Conservation (phyloP, 2,888 invertebrate species). For the Arge pagana region DNA sequence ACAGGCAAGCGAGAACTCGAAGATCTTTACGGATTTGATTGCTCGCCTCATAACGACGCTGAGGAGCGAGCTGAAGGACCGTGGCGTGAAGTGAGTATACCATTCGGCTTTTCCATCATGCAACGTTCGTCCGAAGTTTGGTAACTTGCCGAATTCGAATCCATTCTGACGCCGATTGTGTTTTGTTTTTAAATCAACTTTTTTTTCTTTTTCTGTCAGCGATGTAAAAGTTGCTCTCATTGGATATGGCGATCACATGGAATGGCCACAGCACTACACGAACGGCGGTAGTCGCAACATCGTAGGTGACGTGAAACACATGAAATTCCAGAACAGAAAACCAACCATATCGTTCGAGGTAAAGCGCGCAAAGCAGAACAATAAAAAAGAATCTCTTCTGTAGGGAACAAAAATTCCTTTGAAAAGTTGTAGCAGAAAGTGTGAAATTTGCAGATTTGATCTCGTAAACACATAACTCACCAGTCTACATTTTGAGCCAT, state of each 20-base stretch:
- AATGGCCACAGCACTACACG: conserved; percentile 66
- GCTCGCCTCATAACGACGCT: conserved; percentile 67
- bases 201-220: too few relatives aligned
- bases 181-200: neutral
- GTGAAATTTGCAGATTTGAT: too few relatives aligned
- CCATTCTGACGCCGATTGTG: neutral
- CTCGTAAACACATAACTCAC: too few relatives aligned
- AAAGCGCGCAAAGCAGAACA: too few relatives aligned
- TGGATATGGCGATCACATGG: conserved; percentile 63
- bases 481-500: too few relatives aligned
- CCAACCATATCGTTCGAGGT: conserved; percentile 44
- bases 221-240: conserved; percentile 66
- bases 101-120: conserved; percentile 54
- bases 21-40: conserved; percentile 67
- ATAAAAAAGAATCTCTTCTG: too few relatives aligned
- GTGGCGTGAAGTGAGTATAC: conserved; percentile 65
- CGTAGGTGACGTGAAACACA: conserved; percentile 61
- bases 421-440: too few relatives aligned
- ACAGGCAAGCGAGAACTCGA: conserved; percentile 66
- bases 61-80: conserved; percentile 65
- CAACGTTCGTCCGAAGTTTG: conserved; percentile 59
- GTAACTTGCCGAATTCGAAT: too few relatives aligned
- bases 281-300: conserved; percentile 61
- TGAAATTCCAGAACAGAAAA: conserved; percentile 46
- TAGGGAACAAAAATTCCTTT: too few relatives aligned